Evolutionary conservation across 37 sponge, comb jelly and placozoan genomes (phyloP).

Genomic region (Mnemiopsis leidyi): DNA sequence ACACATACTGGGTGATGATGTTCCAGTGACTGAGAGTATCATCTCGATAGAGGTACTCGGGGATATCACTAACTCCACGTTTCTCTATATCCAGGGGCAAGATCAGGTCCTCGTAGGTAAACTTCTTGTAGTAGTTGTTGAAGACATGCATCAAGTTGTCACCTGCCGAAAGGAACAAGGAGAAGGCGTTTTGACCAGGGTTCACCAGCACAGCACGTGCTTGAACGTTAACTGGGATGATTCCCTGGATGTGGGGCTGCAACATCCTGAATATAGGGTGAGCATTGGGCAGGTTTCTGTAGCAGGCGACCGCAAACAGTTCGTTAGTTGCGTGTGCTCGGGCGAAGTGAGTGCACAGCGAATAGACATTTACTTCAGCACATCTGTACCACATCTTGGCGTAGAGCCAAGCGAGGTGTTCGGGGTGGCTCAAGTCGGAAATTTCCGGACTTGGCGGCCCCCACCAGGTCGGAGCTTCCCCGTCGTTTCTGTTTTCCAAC

Average conservation of each 20-base stretch:
- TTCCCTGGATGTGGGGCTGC: constrained; percentile 24
- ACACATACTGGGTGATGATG: neutral
- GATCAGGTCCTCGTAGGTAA: neutral
- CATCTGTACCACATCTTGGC: constrained; percentile 12
- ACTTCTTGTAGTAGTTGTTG: neutral
- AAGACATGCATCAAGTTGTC: neutral
- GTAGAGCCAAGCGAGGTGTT: neutral
- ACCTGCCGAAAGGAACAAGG: constrained; percentile 5
- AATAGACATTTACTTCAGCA: neutral
- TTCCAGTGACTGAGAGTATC: neutral
- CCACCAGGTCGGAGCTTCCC: neutral
- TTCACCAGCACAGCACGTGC: constrained; percentile 1
- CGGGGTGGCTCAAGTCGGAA: neutral
- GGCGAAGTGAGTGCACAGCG: neutral
- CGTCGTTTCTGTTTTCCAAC: constrained; percentile 1
- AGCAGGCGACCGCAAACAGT: neutral
- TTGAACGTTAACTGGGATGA: constrained; percentile 10
- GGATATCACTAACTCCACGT: neutral
- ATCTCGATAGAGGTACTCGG: neutral
- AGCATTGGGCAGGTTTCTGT: constrained; percentile 8
- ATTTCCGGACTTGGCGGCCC: neutral
- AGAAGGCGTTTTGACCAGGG: neutral
- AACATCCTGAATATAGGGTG: neutral
- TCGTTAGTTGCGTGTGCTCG: neutral
- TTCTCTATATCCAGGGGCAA: neutral